Evolutionary conservation across 2,113 vertebrate genomes (phyloP).

Genomic region (Leptocoma aspasia): DNA sequence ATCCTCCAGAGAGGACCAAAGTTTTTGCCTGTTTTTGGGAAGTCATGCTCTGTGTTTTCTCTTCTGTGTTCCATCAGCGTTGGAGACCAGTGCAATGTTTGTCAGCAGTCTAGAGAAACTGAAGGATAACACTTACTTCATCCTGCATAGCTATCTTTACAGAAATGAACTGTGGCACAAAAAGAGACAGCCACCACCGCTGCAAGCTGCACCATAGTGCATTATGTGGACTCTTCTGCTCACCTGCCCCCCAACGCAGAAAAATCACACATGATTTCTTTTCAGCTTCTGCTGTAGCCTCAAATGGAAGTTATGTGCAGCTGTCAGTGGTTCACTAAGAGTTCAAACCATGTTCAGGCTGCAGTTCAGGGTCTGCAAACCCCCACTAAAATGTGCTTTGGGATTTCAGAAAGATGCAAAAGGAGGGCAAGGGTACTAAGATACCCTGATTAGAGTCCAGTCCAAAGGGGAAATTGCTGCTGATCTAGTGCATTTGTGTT

Average conservation of each 20-base stretch:
- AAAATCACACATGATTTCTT: slow-evolving; percentile 48
- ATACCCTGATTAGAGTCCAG: neutral
- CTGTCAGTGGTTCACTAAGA: slow-evolving; percentile 17
- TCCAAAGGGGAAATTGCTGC: neutral
- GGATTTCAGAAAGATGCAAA: neutral
- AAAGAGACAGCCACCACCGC: neutral
- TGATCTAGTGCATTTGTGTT: neutral
- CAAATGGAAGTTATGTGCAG: neutral
- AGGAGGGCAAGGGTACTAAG: neutral
- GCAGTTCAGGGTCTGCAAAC: neutral
- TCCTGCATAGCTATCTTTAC: neutral
- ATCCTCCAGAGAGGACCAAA: neutral
- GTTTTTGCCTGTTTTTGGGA: neutral
- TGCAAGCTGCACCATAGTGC: neutral
- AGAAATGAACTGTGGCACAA: neutral
- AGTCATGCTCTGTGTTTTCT: neutral
- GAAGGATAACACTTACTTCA: slow-evolving; percentile 35
- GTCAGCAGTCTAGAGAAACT: neutral
- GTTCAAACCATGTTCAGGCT: slow-evolving; percentile 22
- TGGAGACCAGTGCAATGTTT: neutral
- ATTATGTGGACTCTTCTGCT: neutral
- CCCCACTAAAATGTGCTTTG: neutral
- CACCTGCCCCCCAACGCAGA: neutral
- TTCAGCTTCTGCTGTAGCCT: slow-evolving; percentile 35
- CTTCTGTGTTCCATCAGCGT: neutral